Evolutionary conservation across 2,113 vertebrate species (phyloP), one percentile per base, ranked within the genome.

Genomic region (Erythrocercus mccallii): DNA sequence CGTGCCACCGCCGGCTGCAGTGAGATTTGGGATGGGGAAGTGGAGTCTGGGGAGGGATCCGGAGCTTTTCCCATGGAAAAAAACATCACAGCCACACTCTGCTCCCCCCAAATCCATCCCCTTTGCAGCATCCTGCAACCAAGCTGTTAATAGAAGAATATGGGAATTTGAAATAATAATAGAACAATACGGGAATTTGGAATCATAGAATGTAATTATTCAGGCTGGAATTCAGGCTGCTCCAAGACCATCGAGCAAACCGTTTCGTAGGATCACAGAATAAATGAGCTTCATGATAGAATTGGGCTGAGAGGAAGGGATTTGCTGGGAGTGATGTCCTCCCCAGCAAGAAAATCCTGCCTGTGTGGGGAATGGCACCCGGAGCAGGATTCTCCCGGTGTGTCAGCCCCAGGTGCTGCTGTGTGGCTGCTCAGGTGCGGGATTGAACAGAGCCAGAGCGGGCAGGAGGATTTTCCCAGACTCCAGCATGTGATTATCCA

Each of bases 1-100:
- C 0, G 4, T 24, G 37, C 31, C 11, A 4, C 12, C n/a, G 7
- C 12, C 1, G 0, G 21, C 3, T 45, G 38, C 28, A 9, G 40
- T 6, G 15, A 48, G 30, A 8, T 54, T 64, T 51, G 79, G 79
- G 64, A 40, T 14, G 31, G 48, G 25, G 20, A 81, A 37, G 22
- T 1, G 5, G 44, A 30, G 11, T 47, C 18, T 73, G 40, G 44
- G 38, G 25, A 25, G 6, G 13, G 17, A 64, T 4, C 7, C 0
- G 0, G 37, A 31, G 45, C 4, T 38, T 38, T 53, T 62, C 21
- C 42, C 2, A 0, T 3, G 7, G 54, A 6, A 66, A 58, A 65
- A 53, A 76, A 1, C 47, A 27, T 62, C 51, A 0, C 22, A 1
- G 7, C 8, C 1, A 2, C 54, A 33, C n/a, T 51, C 69, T 50